phyloP scores from a whole-genome alignment of 2,888 invertebrate species.

The Drosophila meridionalis region DNA sequence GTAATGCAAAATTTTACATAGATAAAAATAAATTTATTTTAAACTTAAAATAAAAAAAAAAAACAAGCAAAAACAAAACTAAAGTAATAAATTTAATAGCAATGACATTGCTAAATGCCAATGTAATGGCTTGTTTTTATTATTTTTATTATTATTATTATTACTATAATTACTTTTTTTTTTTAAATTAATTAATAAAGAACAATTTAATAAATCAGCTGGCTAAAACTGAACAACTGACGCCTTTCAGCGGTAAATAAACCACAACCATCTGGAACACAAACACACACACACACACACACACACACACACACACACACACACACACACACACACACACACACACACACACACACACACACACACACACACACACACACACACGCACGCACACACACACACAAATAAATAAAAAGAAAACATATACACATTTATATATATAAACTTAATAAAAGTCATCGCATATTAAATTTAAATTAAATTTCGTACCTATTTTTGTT shows the following conservation, averaged over 20 bases:
- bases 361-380: neutral
- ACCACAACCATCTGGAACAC: conserved; percentile 16
- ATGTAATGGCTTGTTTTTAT: conserved; percentile 59
- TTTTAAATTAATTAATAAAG: conserved; percentile 55
- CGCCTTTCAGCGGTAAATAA: conserved; percentile 20
- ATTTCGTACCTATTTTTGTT: conserved; percentile 4
- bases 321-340: neutral
- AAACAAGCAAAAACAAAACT: conserved; percentile 9
- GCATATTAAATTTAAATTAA: conserved; percentile 31
- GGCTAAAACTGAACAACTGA: conserved; percentile 25
- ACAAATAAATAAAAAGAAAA: neutral
- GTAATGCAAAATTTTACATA: conserved; percentile 68
- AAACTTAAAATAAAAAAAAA: conserved; percentile 58
- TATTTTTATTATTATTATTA: conserved; percentile 65
- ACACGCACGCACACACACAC: neutral
- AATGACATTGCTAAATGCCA: conserved; percentile 61
- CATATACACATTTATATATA: neutral
- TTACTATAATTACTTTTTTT: conserved; percentile 37
- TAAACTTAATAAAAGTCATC: conserved; percentile 27
- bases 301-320: neutral
- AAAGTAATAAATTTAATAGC: conserved; percentile 65
- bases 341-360: neutral
- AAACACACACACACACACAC: neutral
- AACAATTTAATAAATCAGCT: conserved; percentile 31
- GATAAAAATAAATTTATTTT: conserved; percentile 73